A percentile compares a stretch with the other conserved stretches of the same genome.
Evolutionary conservation across 2,797 vertebrate genomes (phyloP).

Genomic region (Lagodon rhomboides): DNA sequence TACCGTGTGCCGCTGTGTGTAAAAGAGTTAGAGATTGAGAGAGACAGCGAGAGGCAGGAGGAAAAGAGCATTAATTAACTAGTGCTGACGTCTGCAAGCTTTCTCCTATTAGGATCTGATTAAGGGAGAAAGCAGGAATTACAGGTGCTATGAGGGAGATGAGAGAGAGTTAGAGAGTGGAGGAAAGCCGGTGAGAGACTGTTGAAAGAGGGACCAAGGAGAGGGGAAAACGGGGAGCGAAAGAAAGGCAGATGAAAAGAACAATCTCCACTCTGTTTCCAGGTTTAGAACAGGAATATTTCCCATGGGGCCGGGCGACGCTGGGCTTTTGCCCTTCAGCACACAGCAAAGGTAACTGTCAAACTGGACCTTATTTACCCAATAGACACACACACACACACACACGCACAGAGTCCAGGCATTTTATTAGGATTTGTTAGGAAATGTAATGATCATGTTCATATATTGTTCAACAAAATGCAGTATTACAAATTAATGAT

Average conservation of each 20-base stretch:
- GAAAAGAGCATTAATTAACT: conserved; percentile 63
- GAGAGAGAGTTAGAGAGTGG: conserved; percentile 25
- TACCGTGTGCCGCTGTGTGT: not conserved
- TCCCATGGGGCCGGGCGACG: conserved; percentile 55
- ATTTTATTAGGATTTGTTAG: too few relatives aligned
- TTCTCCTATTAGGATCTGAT: conserved; percentile 72
- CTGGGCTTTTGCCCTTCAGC: conserved; percentile 69
- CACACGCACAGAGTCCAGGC: too few relatives aligned
- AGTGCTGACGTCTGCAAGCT: conserved; percentile 72
- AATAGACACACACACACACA: not conserved
- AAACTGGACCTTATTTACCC: conserved; percentile 61
- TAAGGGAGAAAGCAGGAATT: conserved; percentile 50
- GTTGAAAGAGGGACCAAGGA: conserved; percentile 1
- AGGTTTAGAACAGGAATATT: conserved; percentile 66
- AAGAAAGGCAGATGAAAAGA: conserved; percentile 49
- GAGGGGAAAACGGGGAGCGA: conserved; percentile 29
- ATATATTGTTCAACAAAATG: not conserved
- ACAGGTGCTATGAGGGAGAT: conserved; percentile 57
- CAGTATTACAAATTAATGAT: not conserved
- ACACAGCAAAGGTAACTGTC: conserved; percentile 61
- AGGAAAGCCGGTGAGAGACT: not conserved
- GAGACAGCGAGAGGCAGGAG: conserved; percentile 24
- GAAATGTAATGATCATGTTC: not conserved
- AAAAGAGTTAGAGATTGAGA: conserved; percentile 9
- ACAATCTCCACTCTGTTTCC: conserved; percentile 62